These are phyloP conservation scores for Cyanoliseus patagonus DNA, from an alignment of 2,113 vertebrate genomes.

Conservation along the genomic window DNA sequence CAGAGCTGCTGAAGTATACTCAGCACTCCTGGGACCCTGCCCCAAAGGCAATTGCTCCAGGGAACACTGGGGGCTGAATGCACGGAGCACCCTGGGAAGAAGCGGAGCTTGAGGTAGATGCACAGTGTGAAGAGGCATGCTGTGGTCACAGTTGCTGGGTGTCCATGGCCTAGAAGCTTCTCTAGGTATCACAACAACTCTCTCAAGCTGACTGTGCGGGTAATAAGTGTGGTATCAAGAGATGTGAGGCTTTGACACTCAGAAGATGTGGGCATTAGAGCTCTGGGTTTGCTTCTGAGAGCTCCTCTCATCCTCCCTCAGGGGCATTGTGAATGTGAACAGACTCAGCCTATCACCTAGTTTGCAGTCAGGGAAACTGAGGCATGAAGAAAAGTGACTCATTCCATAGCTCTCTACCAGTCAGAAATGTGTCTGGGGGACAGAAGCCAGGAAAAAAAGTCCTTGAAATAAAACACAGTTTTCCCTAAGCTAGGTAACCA, in stretches of 20 bases:
- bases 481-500: background rate
- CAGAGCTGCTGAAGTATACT: background rate
- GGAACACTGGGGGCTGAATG: accelerated
- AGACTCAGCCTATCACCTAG: background rate
- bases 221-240: background rate
- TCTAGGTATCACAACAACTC: background rate
- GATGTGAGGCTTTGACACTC: background rate
- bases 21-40: background rate
- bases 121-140: accelerated
- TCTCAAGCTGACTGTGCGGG: background rate
- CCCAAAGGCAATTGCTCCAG: background rate
- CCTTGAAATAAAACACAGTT: background rate
- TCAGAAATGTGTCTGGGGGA: background rate
- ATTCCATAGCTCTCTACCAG: background rate
- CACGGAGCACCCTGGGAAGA: accelerated
- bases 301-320: background rate
- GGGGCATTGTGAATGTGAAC: background rate
- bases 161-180: background rate
- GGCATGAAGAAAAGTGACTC: background rate
- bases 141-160: background rate
- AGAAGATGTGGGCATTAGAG: background rate
- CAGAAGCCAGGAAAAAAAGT: background rate
- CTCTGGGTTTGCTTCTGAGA: background rate
- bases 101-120: background rate
- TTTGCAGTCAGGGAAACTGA: slow-evolving; percentile 6